Evolutionary conservation across 2,113 vertebrate species (phyloP).

Genomic region (Amphiprion ocellaris): DNA sequence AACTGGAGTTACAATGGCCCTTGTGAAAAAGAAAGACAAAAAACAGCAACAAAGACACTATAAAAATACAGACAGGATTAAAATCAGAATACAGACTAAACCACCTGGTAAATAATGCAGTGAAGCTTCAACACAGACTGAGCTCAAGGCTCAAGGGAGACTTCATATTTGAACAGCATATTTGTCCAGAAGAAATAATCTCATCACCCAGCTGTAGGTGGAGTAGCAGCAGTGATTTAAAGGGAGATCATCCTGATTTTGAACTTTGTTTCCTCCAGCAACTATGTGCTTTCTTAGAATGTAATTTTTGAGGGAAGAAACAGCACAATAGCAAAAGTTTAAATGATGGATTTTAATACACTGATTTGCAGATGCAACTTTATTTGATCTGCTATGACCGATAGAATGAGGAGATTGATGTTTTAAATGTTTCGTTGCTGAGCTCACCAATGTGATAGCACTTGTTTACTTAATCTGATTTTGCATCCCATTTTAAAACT

Average conservation of each 20-base stretch:
- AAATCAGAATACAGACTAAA: no score
- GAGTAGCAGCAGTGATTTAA: not conserved
- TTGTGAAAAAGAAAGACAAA: not conserved
- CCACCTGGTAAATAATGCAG: no score
- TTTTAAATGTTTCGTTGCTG: no score
- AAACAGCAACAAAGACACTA: not conserved
- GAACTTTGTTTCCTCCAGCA: not conserved
- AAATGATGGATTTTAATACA: not conserved
- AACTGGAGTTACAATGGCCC: no score
- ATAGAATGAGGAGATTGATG: no score
- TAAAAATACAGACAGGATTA: no score
- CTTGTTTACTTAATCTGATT: not conserved
- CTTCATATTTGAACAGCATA: not conserved
- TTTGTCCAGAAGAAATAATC: not conserved
- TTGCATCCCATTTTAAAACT: no score
- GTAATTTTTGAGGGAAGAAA: slow-evolving; percentile 1
- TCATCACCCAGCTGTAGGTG: not conserved
- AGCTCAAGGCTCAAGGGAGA: not conserved
- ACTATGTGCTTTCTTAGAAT: not conserved
- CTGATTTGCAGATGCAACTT: no score
- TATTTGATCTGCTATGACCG: no score
- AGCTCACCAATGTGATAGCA: no score
- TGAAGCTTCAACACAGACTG: not conserved
- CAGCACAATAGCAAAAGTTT: not conserved
- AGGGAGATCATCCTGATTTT: not conserved